These are phyloP conservation scores for Eira barbara DNA, from an alignment of 2,113 vertebrate genomes.

Conservation along the genomic window DNA sequence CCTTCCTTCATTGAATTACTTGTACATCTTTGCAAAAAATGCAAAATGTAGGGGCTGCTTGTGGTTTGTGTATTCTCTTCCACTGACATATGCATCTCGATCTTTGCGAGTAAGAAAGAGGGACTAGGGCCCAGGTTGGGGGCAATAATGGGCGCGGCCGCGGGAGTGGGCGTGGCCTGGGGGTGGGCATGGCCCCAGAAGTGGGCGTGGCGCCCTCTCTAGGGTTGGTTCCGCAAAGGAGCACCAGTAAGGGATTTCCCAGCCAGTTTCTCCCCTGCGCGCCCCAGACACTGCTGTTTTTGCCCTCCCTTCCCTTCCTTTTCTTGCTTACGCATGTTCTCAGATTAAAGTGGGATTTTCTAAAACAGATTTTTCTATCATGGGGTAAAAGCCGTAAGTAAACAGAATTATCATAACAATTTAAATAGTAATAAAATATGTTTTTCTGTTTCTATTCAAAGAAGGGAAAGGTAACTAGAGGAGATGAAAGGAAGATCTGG, in stretches of 20 bases:
- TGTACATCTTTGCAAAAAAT: not conserved
- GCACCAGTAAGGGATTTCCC: constrained; percentile 49
- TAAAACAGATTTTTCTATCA: constrained; percentile 80
- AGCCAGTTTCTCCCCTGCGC: not conserved
- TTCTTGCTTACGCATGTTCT: constrained; percentile 71
- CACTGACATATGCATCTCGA: fast-evolving
- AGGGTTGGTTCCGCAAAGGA: not conserved
- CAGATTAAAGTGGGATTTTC: constrained; percentile 77
- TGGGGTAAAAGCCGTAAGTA: constrained; percentile 76
- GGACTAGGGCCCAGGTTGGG: fast-evolving
- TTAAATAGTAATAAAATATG: constrained; percentile 87
- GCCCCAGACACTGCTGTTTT: constrained; percentile 32
- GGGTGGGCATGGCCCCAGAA: not conserved
- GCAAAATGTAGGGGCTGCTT: not conserved
- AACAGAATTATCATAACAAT: constrained; percentile 84
- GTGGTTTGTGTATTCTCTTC: not conserved
- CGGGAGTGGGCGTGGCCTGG: not conserved
- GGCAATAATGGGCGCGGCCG: not conserved
- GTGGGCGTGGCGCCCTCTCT: not conserved
- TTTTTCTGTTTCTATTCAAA: constrained; percentile 82
- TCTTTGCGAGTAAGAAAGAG: not conserved
- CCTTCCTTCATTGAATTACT: not conserved
- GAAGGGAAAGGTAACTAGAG: constrained; percentile 80
- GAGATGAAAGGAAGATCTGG: constrained; percentile 75
- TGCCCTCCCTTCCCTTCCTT: constrained; percentile 36